phyloP scores from a whole-genome alignment of 2,888 invertebrate genomes.

The Myathropa florea region DNA sequence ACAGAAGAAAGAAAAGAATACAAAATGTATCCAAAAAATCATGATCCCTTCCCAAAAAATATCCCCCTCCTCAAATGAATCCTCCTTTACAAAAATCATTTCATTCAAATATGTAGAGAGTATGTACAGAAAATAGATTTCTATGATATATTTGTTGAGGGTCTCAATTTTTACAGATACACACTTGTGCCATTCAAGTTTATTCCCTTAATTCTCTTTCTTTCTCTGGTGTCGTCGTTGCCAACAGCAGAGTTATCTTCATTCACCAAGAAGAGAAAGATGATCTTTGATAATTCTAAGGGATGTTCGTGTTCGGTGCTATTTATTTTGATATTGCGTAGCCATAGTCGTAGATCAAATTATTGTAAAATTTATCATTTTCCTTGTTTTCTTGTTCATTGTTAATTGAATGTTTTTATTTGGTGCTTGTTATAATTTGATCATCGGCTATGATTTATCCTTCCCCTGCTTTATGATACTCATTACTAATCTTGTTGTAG shows the following conservation, averaged over 20 bases:
- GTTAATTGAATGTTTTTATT: background rate
- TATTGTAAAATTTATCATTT: background rate
- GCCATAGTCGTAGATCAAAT: slow-evolving; percentile 28
- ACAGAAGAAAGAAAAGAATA: slow-evolving; percentile 6
- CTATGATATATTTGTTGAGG: slow-evolving; percentile 51
- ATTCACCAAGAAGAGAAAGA: slow-evolving; percentile 23
- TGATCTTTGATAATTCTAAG: background rate
- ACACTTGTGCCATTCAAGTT: slow-evolving; percentile 57
- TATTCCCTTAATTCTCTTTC: slow-evolving; percentile 36
- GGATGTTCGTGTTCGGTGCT: slow-evolving; percentile 31
- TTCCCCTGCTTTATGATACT: slow-evolving; percentile 25
- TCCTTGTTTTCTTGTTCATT: background rate
- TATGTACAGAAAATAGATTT: slow-evolving; percentile 13
- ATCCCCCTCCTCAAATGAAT: slow-evolving; percentile 4
- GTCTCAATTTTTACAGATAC: slow-evolving; percentile 66
- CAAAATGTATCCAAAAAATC: background rate
- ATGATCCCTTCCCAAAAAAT: slow-evolving; percentile 11
- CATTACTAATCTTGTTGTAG: slow-evolving; percentile 47
- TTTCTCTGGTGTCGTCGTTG: slow-evolving; percentile 56
- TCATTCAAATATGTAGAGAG: slow-evolving; percentile 23
- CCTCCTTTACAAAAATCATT: slow-evolving; percentile 41
- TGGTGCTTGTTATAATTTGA: slow-evolving; percentile 26
- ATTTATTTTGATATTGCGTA: slow-evolving; percentile 35
- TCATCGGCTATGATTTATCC: slow-evolving; percentile 22
- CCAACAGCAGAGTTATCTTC: slow-evolving; percentile 33